Percentiles rank a stretch among this genome's conserved stretches.
Evolutionary conservation across 2,797 vertebrate species (phyloP).

Genomic region (Vireo griseus): DNA sequence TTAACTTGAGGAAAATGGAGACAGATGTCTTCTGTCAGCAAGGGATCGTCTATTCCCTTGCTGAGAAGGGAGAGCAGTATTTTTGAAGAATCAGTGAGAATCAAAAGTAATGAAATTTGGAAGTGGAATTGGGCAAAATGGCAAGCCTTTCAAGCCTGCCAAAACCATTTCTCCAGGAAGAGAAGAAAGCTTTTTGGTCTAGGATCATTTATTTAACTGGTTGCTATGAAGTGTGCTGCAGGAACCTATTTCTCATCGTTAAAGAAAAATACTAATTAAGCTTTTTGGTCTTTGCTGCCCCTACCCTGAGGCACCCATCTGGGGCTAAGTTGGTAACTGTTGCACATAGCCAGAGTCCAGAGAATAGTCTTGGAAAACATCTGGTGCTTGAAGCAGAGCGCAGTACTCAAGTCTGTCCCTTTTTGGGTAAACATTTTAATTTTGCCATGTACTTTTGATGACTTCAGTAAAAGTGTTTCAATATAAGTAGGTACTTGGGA

Average conservation of each 20-base stretch:
- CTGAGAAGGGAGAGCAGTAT: not conserved
- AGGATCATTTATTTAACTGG: not conserved
- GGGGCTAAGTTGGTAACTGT: not conserved
- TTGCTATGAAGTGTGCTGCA: not conserved
- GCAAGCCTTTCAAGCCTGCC: not conserved
- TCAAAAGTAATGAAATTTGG: not conserved
- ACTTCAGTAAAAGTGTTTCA: not conserved
- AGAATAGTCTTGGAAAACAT: not conserved
- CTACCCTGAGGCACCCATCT: not conserved
- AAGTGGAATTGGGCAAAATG: not conserved
- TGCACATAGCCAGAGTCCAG: not conserved
- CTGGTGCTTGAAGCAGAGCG: not conserved
- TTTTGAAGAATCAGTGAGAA: not conserved
- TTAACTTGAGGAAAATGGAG: not conserved
- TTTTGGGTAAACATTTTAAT: constrained; percentile 30
- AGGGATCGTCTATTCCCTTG: not conserved
- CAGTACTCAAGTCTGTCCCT: not conserved
- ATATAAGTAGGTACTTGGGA: not conserved
- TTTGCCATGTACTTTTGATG: not conserved
- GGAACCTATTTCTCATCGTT: not conserved
- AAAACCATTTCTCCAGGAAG: not conserved
- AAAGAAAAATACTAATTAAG: not conserved
- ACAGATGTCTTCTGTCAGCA: not conserved
- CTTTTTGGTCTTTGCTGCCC: not conserved
- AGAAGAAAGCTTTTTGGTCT: not conserved